Conservation (phyloP, 2,797 vertebrate genomes). For the Novumbra hubbsi region DNA sequence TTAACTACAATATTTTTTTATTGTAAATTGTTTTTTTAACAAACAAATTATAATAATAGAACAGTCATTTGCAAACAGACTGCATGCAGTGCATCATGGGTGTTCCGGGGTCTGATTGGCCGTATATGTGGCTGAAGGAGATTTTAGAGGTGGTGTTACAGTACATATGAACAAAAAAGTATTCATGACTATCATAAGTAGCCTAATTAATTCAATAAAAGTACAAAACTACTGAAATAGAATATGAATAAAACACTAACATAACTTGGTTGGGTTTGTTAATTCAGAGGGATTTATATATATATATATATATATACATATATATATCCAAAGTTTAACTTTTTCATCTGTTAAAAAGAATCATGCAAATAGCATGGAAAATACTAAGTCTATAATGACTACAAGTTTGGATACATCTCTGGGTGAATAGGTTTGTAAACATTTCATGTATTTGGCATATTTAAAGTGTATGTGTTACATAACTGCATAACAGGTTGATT, state of each 20-base stretch:
- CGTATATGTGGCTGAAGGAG: background rate
- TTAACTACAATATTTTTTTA: conserved; percentile 59
- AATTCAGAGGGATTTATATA: background rate
- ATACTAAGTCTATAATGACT: background rate
- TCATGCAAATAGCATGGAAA: conserved; percentile 8
- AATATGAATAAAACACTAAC: background rate
- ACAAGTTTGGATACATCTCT: conserved; percentile 1
- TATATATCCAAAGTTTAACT: conserved; percentile 5
- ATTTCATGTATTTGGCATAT: background rate
- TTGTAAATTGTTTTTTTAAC: conserved; percentile 46
- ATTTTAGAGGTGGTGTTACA: background rate
- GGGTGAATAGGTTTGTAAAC: background rate
- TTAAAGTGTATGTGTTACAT: background rate
- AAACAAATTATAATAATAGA: conserved; percentile 34
- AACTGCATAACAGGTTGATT: background rate
- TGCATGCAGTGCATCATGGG: conserved; percentile 61
- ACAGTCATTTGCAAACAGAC: conserved; percentile 53
- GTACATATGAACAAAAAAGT: conserved; percentile 13
- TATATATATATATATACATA: background rate
- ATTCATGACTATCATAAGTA: background rate
- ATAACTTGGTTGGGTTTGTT: conserved; percentile 4
- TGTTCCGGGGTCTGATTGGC: conserved; percentile 30
- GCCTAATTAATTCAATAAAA: background rate
- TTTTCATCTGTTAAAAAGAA: conserved; percentile 1
- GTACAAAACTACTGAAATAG: background rate